Evolutionary conservation across 2,113 vertebrate species (phyloP).

Genomic region (Indicator indicator): DNA sequence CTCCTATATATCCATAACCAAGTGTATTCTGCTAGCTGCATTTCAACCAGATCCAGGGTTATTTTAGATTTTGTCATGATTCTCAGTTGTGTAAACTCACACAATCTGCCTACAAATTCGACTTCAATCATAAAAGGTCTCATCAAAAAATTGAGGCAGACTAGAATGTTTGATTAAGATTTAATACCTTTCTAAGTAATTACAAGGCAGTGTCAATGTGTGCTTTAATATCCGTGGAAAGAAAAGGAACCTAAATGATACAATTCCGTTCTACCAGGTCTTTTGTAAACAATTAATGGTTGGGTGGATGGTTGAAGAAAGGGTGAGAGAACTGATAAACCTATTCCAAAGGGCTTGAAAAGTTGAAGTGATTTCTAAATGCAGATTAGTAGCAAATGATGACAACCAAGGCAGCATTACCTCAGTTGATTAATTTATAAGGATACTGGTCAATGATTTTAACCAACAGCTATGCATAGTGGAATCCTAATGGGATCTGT

Average conservation of each 20-base stretch:
- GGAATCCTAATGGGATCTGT: slow-evolving; percentile 79
- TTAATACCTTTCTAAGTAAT: slow-evolving; percentile 61
- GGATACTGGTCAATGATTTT: slow-evolving; percentile 82
- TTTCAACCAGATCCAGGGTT: slow-evolving; percentile 1
- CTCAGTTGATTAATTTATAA: slow-evolving; percentile 81
- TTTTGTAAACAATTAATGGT: slow-evolving; percentile 36
- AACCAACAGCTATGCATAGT: slow-evolving; percentile 77
- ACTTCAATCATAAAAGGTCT: slow-evolving; percentile 23
- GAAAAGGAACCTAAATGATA: slow-evolving; percentile 33
- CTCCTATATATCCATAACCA: neutral
- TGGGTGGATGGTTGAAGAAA: slow-evolving; percentile 37
- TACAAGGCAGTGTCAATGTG: slow-evolving; percentile 23
- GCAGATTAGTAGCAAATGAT: slow-evolving; percentile 75
- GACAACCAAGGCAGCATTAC: slow-evolving; percentile 74
- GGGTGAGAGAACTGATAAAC: slow-evolving; percentile 68
- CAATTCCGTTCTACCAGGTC: neutral
- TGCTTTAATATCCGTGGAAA: slow-evolving; percentile 26
- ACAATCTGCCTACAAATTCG: slow-evolving; percentile 20
- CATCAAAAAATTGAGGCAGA: slow-evolving; percentile 46
- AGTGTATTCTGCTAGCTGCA: neutral
- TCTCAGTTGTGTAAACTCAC: slow-evolving; percentile 25
- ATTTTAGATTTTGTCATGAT: slow-evolving; percentile 40
- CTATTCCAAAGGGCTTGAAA: slow-evolving; percentile 67
- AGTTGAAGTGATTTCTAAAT: slow-evolving; percentile 77
- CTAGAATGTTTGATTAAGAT: slow-evolving; percentile 34